Base-by-base conservation (phyloP, 53 echinoderm and acorn worm species). In the Stichopus horrens region DNA sequence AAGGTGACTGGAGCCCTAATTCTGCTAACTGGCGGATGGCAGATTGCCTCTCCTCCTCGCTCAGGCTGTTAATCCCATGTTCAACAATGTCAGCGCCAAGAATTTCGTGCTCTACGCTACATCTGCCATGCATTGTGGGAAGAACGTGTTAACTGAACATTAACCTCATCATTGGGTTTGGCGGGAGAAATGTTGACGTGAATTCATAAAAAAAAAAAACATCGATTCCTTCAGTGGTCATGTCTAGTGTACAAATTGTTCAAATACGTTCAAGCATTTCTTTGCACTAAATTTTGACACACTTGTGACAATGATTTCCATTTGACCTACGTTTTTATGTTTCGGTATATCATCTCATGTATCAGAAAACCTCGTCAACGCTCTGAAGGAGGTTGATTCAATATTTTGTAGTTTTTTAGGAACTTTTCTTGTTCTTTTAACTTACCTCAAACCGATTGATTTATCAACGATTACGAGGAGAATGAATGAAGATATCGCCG, bases 31-130 rank as follows among this genome's bases (percentile, higher is more conserved):
- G 57, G 20, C 83, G 83, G 59, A 23, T 57, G 7, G 58, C 23
- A 21, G 4, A 9, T 10, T 13, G 58, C n/a, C 83, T 20, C 21
- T 96, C 93, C 51, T 93, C 93, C 0, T 57, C 71, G 6, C 87
- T 90, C 7, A 90, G 87, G 79, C 92, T 93, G 88, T 93, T 92
- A n/a, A 96, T 96, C 20, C 94, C 94, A 58, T 96, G 96, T 76
- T 96, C 96, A 63, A 90, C 89, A 55, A 96, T 91, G 75, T 96
- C 96, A 63, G 96, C 94, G 4, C 96, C 96, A 1, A 96, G 74
- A 54, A 96, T 96, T 74, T 96, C 96, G 53, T 93, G 89, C 51
- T 89, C 92, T 51, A 90, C 93, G 8, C 93, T 92, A 85, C 96
- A 96, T 54, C 96, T 96, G 86, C 4, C 21, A 52, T 16, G 77